Conservation (phyloP, 2,113 vertebrate species). For the Phyllostomus hastatus region DNA sequence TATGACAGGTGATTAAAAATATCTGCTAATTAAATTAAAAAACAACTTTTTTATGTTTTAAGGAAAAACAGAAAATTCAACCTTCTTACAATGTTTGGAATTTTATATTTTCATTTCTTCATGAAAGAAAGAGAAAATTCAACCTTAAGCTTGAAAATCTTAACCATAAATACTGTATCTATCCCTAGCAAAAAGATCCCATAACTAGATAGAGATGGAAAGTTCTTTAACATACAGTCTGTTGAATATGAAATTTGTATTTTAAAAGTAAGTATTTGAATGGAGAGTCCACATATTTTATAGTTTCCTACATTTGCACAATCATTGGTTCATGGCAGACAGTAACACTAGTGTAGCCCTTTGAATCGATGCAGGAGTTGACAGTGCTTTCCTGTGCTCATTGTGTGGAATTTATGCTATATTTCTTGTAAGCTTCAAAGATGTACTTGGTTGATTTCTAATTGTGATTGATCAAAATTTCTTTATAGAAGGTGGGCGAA, state of each 20-base stretch:
- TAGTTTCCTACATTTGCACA: not conserved
- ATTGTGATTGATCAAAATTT: not conserved
- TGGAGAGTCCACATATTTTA: not conserved
- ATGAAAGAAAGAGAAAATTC: not conserved
- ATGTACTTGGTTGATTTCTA: not conserved
- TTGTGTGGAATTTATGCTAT: not conserved
- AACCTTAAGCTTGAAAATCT: not conserved
- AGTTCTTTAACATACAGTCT: not conserved
- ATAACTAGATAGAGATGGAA: not conserved
- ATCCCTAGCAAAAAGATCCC: not conserved
- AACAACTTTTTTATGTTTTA: not conserved
- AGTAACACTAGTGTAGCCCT: not conserved
- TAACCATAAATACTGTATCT: not conserved
- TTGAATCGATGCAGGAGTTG: not conserved
- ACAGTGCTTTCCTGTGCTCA: not conserved
- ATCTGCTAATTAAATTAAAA: not conserved
- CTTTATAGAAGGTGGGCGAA: not conserved
- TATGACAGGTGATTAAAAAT: not conserved
- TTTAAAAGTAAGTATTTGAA: not conserved
- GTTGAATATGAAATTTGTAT: not conserved
- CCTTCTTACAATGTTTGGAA: not conserved
- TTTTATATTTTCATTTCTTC: not conserved
- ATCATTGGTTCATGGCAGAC: not conserved
- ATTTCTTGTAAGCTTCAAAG: not conserved
- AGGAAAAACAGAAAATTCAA: not conserved